These are phyloP conservation scores for Leptopterna dolabrata DNA, from an alignment of 2,888 invertebrate genomes.

Conservation along the genomic window DNA sequence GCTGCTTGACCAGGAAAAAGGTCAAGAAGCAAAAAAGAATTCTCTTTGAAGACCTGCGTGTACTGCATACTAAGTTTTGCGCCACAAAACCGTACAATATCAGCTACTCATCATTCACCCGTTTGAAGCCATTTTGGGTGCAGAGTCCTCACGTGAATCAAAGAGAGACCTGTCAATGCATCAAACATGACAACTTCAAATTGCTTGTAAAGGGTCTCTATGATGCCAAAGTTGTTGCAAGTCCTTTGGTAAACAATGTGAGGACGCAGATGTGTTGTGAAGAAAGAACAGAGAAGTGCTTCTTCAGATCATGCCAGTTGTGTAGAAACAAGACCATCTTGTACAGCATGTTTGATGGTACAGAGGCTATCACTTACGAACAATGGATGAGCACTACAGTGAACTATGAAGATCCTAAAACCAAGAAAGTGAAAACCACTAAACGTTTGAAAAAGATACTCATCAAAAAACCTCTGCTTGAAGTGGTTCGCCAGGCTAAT, in stretches of 20 bases:
- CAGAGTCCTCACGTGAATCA: background rate
- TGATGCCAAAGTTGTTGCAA: too few species aligned
- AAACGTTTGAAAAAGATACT: background rate
- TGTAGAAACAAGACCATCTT: too few species aligned
- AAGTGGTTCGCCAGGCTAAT: background rate
- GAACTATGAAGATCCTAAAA: background rate
- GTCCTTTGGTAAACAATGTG: too few species aligned
- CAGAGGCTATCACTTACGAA: background rate
- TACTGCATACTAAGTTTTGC: conserved; percentile 5
- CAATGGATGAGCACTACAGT: background rate
- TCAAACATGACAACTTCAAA: background rate
- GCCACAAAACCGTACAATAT: conserved; percentile 19
- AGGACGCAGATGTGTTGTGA: too few species aligned
- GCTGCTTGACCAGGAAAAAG: background rate
- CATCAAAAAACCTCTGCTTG: background rate
- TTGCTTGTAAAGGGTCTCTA: background rate
- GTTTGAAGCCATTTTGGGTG: background rate
- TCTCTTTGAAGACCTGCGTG: background rate
- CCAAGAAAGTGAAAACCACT: background rate
- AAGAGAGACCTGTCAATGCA: background rate
- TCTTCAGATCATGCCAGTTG: too few species aligned
- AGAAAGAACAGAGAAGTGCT: too few species aligned
- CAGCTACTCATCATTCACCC: background rate
- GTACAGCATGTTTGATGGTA: background rate
- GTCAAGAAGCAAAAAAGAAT: background rate